Base-by-base conservation (phyloP, 2,888 invertebrate genomes). In the Eilema caniola region DNA sequence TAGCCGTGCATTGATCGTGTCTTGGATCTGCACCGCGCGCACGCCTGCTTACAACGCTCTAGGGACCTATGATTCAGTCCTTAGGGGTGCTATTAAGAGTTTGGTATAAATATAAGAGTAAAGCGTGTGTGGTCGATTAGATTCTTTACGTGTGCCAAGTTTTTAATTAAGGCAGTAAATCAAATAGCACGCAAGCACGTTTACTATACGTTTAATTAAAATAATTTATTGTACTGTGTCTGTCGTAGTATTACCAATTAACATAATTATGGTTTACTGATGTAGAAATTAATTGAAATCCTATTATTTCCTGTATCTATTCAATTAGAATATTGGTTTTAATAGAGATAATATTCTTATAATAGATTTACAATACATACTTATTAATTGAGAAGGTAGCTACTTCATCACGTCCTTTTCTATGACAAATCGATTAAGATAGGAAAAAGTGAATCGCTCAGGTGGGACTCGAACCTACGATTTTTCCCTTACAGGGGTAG, bases 51-150 rank as follows among this genome's bases (percentile, higher is more conserved):
- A 72, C 70, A 77, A 75, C 70, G 79, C 79, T 82, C 83, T 74
- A 81, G 83, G 85, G 84, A 83, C 80, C 83, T 82, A 82, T 84
- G 83, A 86, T 86, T 86, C 83, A 83, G 77, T 82, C 73, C 75
- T 85, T 84, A 86, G 85, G 81, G 83, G 83, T 82, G 76, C 81
- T 75, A 85, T 88, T 84, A 83, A 60, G 79, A 75, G 76, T 66
- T 66, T 72, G 84, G 86, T 70, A 68, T 75, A 83, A 84, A 20
- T 66, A 76, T 71, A 74, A 77, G 76, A 74, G 66, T 63, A 14
- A 41, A 71, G 79, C 75, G 80, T 53, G 53, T 53, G 53, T 53
- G 53, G 53, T 53, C n/a, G 53, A 53, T 53, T 53, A 20, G 20
- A 47, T 47, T 14, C 5, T 47, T 7, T 47, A 53, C n/a, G 53